Percentiles rank a stretch among this genome's conserved stretches.
Evolutionary conservation across 1,140 invertebrate species (phyloP).

Genomic region (Drosophila sproati): DNA sequence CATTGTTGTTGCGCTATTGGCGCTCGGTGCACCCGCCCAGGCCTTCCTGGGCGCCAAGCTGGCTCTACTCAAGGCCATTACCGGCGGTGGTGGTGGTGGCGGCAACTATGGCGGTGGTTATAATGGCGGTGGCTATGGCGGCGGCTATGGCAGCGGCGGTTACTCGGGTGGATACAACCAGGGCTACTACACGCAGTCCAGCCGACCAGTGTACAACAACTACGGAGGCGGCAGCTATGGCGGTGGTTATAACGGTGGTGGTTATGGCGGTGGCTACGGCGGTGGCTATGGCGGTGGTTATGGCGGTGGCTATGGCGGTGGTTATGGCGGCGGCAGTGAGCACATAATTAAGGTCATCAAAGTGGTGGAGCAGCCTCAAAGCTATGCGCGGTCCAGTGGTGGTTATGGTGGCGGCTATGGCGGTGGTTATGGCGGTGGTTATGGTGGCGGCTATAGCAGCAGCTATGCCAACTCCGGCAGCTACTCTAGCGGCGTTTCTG

Average conservation of each 20-base stretch:
- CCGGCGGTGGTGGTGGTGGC: constrained; percentile 44
- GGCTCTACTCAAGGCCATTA: constrained; percentile 64
- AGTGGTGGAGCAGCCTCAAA: constrained; percentile 62
- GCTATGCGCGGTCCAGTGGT: constrained; percentile 36
- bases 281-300: constrained; percentile 36
- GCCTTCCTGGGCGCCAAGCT: constrained; percentile 74
- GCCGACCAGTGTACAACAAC: constrained; percentile 63
- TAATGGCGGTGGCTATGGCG: constrained; percentile 22
- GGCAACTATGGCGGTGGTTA: constrained; percentile 18
- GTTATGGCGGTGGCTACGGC: constrained; percentile 31
- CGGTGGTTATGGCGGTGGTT: constrained; percentile 26
- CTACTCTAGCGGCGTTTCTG: constrained; percentile 20
- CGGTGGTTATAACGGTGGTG: constrained; percentile 34
- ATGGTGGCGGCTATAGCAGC: constrained; percentile 23
- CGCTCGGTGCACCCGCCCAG: constrained; percentile 56
- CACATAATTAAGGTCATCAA: constrained; percentile 70
- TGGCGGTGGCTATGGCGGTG: constrained; percentile 42
- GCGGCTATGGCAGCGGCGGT: constrained; percentile 56
- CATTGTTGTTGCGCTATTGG: constrained; percentile 62
- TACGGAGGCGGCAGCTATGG: constrained; percentile 36
- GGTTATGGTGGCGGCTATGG: constrained; percentile 38
- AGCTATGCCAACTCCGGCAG: constrained; percentile 43
- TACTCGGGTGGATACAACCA: constrained; percentile 68
- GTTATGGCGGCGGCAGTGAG: constrained; percentile 54
- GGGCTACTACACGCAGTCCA: constrained; percentile 67